These are phyloP conservation scores for Euphydryas editha DNA, from an alignment of 2,888 invertebrate species.

Conservation along the genomic window DNA sequence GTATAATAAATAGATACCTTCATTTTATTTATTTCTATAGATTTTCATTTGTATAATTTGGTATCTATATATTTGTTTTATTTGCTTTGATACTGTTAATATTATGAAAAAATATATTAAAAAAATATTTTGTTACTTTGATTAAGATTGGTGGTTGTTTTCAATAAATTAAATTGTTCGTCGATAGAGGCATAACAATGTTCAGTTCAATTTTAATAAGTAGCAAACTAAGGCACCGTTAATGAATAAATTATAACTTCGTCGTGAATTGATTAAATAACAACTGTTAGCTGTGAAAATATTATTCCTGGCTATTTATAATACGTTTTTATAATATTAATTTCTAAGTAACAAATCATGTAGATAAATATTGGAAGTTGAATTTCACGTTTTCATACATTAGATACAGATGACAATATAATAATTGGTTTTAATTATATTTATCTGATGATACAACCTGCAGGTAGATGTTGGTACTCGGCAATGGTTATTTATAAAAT, in stretches of 20 bases:
- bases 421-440: too few relatives aligned
- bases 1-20: too few relatives aligned
- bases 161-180: background rate
- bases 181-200: background rate
- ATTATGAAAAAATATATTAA: background rate
- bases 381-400: too few relatives aligned
- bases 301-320: background rate
- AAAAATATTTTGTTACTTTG: background rate
- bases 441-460: too few relatives aligned
- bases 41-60: too few relatives aligned
- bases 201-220: slow-evolving; percentile 4
- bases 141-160: background rate
- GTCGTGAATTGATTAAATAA: background rate
- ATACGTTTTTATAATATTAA: too few relatives aligned
- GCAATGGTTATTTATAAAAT: too few relatives aligned
- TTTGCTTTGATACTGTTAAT: background rate
- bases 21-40: background rate
- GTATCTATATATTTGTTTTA: background rate
- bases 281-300: background rate
- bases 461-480: too few relatives aligned
- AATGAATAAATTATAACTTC: slow-evolving; percentile 1
- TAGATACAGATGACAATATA: too few relatives aligned
- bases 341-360: too few relatives aligned
- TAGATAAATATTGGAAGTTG: too few relatives aligned
- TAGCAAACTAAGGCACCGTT: slow-evolving; percentile 1